Evolutionary conservation across 2,797 vertebrate species (phyloP), one percentile per base, ranked within the genome.

Genomic region (Rhabdomys pumilio): DNA sequence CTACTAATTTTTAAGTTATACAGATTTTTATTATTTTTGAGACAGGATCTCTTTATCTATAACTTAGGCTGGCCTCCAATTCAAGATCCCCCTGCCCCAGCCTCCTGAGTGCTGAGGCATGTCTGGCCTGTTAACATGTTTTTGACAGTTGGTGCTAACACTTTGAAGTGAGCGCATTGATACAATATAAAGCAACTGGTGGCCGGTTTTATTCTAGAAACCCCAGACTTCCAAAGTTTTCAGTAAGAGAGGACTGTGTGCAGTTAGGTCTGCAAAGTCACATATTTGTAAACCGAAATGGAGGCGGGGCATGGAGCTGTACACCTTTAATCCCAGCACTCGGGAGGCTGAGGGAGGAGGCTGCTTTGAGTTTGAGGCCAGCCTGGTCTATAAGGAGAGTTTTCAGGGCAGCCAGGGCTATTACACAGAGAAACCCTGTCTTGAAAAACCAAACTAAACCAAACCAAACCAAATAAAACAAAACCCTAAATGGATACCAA

Each of bases 1-100:
- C n/a, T 53, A 0, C 34, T 50, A 65, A 57, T 29, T 92, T 95
- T 97, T 96, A 97, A 89, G 63, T 63, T 57, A 10, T 59, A n/a
- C 59, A 92, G 73, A 73, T 57, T 81, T 72, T 41, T 89, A 50
- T 11, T 61, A 47, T 15, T 44, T 69, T 81, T 69, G 61, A 69
- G n/a, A 57, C 26, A 57, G 63, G 17, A 38, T 90, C 34, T 55
- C 15, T 67, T 69, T n/a, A 38, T 38, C 8, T 72, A n/a, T 72
- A 57, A 79, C n/a, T 41, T 29, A 34, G 61, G 15, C 47, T 55
- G 20, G 50, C 76, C 11, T 29, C 6, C 41, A 53, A 13, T 38
- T 79, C 44, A n/a, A 53, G 14, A 67, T 72, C 24, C 47, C 59
- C 15, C 44, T 38, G 31, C 14, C 20, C 5, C 17, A 34, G 38